These are phyloP conservation scores for Thalpophila matura DNA, from an alignment of 2,888 invertebrate species.

Conservation along the genomic window DNA sequence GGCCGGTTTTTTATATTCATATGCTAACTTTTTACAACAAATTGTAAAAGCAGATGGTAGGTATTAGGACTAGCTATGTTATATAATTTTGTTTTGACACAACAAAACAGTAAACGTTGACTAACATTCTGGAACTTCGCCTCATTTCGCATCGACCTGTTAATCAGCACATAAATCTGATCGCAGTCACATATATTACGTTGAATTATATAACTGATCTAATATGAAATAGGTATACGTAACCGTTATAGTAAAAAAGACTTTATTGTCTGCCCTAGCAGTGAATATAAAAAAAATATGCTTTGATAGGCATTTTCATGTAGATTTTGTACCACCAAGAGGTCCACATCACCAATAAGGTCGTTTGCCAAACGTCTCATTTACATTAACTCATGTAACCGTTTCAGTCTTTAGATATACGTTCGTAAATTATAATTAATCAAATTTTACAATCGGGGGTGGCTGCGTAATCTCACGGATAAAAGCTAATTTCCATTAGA, in stretches of 20 bases:
- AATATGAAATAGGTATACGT: conserved; percentile 26
- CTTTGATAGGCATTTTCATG: background rate
- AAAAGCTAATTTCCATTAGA: conserved; percentile 88
- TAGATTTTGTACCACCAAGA: background rate
- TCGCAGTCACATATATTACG: conserved; percentile 60
- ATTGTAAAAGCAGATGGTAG: conserved; percentile 14
- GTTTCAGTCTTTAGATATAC: conserved; percentile 27
- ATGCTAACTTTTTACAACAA: conserved; percentile 8
- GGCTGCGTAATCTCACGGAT: conserved; percentile 84
- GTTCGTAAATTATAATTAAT: conserved; percentile 70
- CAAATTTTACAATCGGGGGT: conserved; percentile 77
- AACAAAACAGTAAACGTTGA: conserved; percentile 50
- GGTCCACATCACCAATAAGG: conserved; percentile 27
- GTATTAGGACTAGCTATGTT: conserved; percentile 31
- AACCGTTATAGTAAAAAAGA: conserved; percentile 25
- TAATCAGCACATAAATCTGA: conserved; percentile 68
- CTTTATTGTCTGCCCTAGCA: conserved; percentile 15
- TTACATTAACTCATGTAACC: conserved; percentile 16
- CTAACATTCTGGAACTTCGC: conserved; percentile 55
- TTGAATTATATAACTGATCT: conserved; percentile 60
- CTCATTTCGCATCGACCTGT: conserved; percentile 60
- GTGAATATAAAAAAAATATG: background rate
- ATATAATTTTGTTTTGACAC: conserved; percentile 56
- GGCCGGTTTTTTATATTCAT: no score
- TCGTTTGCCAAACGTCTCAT: conserved; percentile 26